phyloP scores from a whole-genome alignment of 2,797 vertebrate genomes.

The Astyanax mexicanus region DNA sequence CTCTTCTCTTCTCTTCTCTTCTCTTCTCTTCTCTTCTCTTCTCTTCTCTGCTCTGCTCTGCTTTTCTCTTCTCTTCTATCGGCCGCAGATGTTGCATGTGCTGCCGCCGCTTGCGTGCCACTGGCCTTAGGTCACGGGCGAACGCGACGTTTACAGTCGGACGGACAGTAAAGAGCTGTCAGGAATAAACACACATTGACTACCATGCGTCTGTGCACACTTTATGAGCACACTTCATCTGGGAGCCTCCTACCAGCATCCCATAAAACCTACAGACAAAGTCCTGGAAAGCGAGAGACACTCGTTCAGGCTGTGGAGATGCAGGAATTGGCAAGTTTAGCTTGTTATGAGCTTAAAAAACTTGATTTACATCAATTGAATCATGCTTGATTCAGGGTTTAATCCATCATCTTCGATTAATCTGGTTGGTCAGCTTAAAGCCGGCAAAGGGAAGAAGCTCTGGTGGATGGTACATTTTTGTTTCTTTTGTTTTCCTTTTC shows the following conservation, averaged over 20 bases:
- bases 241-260: conserved; percentile 45
- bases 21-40: too few species aligned
- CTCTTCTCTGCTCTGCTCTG: too few species aligned
- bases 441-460: neutral
- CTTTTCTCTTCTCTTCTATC: neutral
- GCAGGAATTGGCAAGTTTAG: conserved; percentile 29
- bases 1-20: too few species aligned
- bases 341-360: conserved; percentile 29
- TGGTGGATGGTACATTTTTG: conserved; percentile 39
- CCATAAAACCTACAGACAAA: conserved; percentile 50
- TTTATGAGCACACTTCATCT: conserved; percentile 55
- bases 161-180: conserved; percentile 45
- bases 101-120: conserved; percentile 31
- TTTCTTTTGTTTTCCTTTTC: too few species aligned
- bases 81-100: neutral
- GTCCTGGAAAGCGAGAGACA: conserved; percentile 51
- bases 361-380: neutral
- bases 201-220: conserved; percentile 43
- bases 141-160: conserved; percentile 56
- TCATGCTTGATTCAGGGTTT: conserved; percentile 13
- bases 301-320: conserved; percentile 18
- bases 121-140: conserved; percentile 57
- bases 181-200: conserved; percentile 57
- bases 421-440: neutral
- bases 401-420: neutral